phyloP scores from a whole-genome alignment of 2,797 vertebrate genomes.

The Melanogrammus aeglefinus region DNA sequence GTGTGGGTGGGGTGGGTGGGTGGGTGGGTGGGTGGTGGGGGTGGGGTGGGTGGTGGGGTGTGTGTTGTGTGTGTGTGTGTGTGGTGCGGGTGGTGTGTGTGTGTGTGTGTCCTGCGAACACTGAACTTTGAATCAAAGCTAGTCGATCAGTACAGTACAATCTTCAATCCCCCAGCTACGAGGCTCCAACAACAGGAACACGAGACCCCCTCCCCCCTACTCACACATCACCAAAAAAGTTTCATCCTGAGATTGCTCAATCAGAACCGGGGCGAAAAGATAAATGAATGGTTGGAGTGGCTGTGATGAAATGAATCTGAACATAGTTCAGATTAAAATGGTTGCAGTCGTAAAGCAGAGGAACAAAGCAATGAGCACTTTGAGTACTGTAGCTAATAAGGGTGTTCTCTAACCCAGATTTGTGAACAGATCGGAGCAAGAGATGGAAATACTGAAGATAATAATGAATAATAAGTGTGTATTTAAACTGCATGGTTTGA shows the following conservation, averaged over 20 bases:
- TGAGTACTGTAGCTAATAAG: neutral
- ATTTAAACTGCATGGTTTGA: neutral
- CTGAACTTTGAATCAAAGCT: conserved; percentile 49
- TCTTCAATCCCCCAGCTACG: conserved; percentile 42
- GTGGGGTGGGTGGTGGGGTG: neutral
- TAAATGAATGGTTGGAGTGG: neutral
- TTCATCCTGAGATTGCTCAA: neutral
- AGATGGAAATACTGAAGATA: neutral
- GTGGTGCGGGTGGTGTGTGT: conserved; percentile 32
- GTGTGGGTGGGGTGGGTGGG: neutral
- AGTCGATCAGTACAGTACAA: conserved; percentile 62
- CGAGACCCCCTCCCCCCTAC: conserved; percentile 13
- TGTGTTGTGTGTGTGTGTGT: neutral
- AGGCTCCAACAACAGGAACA: conserved; percentile 23
- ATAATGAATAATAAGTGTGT: neutral
- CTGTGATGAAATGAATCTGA: neutral
- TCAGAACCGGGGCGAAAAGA: neutral
- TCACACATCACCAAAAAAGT: neutral
- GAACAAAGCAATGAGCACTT: neutral
- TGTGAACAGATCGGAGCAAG: neutral
- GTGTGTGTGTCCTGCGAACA: conserved; percentile 36
- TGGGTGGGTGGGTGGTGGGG: neutral
- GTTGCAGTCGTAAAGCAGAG: neutral
- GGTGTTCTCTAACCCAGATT: neutral
- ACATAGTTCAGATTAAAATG: neutral